Conservation (phyloP, 2,113 vertebrate species). For the Psettodes erumei region DNA sequence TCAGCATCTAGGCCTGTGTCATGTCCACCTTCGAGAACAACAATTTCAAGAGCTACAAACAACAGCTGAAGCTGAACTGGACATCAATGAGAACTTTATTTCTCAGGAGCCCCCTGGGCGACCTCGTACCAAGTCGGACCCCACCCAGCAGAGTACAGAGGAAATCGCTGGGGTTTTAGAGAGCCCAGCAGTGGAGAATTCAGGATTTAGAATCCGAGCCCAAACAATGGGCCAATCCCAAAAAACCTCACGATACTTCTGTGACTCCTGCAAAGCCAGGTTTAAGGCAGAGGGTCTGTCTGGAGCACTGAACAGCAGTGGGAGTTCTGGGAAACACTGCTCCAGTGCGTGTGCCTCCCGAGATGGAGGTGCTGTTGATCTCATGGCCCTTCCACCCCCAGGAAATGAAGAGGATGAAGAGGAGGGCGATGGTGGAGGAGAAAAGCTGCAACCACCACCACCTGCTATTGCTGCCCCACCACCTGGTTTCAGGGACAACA, state of each 20-base stretch:
- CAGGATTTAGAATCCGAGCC: conserved; percentile 86
- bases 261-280: conserved; percentile 94
- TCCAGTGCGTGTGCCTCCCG: conserved; percentile 83
- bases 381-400: conserved; percentile 93
- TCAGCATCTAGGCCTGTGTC: conserved; percentile 95
- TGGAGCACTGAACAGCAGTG: conserved; percentile 58
- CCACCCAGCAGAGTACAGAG: conserved; percentile 91
- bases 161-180: conserved; percentile 80
- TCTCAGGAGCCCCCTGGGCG: conserved; percentile 87
- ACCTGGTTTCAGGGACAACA: conserved; percentile 97
- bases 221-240: conserved; percentile 90
- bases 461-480: conserved; percentile 94
- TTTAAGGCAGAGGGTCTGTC: conserved; percentile 81
- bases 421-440: conserved; percentile 70
- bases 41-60: conserved; percentile 86
- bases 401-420: conserved; percentile 90
- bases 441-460: conserved; percentile 85
- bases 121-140: conserved; percentile 95
- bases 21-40: conserved; percentile 94
- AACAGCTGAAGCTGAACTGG: conserved; percentile 81
- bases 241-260: conserved; percentile 86
- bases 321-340: conserved; percentile 78
- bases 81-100: conserved; percentile 96
- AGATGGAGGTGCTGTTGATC: conserved; percentile 91
- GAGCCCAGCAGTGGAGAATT: conserved; percentile 78